Conservation (phyloP, 2,113 vertebrate species). For the Hepsetus odoe region DNA sequence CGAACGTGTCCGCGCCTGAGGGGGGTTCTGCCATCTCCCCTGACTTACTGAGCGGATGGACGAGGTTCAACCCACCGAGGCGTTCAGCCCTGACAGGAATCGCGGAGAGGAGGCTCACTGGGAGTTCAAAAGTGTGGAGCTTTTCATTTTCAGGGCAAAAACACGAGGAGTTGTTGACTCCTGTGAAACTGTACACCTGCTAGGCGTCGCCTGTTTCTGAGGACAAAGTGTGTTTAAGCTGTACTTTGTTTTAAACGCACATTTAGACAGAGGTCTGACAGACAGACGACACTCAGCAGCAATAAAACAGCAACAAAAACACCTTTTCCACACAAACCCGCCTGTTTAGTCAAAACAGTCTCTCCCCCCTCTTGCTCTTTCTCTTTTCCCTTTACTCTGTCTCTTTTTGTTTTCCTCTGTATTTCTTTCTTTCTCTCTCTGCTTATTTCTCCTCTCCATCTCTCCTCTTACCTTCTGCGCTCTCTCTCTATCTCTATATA, state of each 20-base stretch:
- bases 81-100: too few species aligned
- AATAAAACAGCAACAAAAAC: neutral
- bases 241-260: slow-evolving; percentile 38
- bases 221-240: slow-evolving; percentile 70
- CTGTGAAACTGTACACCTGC: slow-evolving; percentile 79
- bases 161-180: slow-evolving; percentile 68
- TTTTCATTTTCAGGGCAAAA: slow-evolving; percentile 55
- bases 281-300: neutral
- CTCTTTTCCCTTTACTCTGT: neutral
- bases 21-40: too few species aligned
- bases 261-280: slow-evolving; percentile 8
- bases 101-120: neutral
- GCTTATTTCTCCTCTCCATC: too few species aligned
- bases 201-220: slow-evolving; percentile 78
- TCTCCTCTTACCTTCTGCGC: neutral
- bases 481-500: too few species aligned
- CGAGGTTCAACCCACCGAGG: neutral
- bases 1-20: too few species aligned
- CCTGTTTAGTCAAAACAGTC: too few species aligned
- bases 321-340: neutral
- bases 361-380: too few species aligned
- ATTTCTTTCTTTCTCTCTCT: too few species aligned
- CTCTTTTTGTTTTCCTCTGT: too few species aligned
- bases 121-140: neutral
- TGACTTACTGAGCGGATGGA: neutral